phyloP scores from a whole-genome alignment of 2,113 vertebrate genomes.

The Trinectes maculatus region DNA sequence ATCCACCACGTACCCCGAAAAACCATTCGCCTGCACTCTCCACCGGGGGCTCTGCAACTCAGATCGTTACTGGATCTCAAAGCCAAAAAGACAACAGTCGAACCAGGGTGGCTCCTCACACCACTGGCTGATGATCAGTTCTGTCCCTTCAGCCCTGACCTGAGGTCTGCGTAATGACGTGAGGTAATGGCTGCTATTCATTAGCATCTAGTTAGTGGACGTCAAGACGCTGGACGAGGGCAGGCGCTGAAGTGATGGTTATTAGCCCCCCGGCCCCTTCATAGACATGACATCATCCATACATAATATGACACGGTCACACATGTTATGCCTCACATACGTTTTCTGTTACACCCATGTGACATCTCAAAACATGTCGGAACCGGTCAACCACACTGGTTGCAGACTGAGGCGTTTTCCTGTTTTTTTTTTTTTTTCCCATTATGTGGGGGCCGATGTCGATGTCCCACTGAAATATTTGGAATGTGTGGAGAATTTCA shows the following conservation, averaged over 20 bases:
- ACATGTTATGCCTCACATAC: no score
- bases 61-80: conserved; percentile 1
- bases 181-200: conserved; percentile 48
- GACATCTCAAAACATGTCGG: no score
- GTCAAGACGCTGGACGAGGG: conserved; percentile 17
- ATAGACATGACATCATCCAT: neutral
- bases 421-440: neutral
- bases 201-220: conserved; percentile 53
- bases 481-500: conserved; percentile 49
- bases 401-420: no score
- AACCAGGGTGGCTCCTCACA: neutral
- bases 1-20: neutral
- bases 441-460: conserved; percentile 1
- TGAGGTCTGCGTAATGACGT: conserved; percentile 51
- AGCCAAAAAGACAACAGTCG: neutral
- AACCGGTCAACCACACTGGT: no score
- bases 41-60: conserved; percentile 1
- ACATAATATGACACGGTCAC: no score
- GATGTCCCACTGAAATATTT: conserved; percentile 32
- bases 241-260: conserved; percentile 22
- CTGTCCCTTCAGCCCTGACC: conserved; percentile 16
- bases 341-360: no score
- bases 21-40: neutral
- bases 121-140: conserved; percentile 2
- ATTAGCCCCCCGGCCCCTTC: conserved; percentile 3